Evolutionary conservation across 2,797 vertebrate genomes (phyloP), one percentile per base, ranked within the genome.

Genomic region (Cottoperca gobio): DNA sequence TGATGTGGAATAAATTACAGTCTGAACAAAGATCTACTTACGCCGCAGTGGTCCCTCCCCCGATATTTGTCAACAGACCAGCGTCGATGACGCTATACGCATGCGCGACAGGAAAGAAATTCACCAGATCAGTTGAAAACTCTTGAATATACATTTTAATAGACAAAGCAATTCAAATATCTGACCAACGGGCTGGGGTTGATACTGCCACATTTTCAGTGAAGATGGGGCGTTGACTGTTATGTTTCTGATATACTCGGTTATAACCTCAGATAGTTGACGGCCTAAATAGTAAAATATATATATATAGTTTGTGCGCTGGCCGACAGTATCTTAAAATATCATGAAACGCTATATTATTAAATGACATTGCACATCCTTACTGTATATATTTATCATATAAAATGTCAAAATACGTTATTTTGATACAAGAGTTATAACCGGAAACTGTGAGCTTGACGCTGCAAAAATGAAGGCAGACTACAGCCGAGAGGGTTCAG

Each of bases 21-120:
- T 33, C 10, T 48, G 76, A 87, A 91, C 87, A 93, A 92, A 90
- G 90, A 58, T 88, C 70, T 79, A 91, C 92, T 91, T 86, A 93
- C 91, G 67, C 81, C 81, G 84, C 86, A 74, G 82, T 83, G 81
- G 78, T 86, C 89, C 87, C 89, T 89, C 86, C 90, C 84, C 89
- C 85, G 81, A 61, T 81, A 86, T 93, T 90, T 93, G 88, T 93
- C 91, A 91, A 91, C 89, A 91, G 39, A 83, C 23, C 35, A 69
- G 37, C 49, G 28, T 58, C 33, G 9, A 17, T 13, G 23, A 21
- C 53, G 2, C 1, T 19, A 0, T 23, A 3, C 91, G 91, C 92
- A 91, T 90, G 92, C 88, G 90, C 76, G 0, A 53, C 52, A 39
- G 64, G 5, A 79, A 81, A 55, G 24, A 0, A 7, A 48, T 48